phyloP scores from a whole-genome alignment of 2,797 vertebrate species.

The Halcyon smyrnensis region DNA sequence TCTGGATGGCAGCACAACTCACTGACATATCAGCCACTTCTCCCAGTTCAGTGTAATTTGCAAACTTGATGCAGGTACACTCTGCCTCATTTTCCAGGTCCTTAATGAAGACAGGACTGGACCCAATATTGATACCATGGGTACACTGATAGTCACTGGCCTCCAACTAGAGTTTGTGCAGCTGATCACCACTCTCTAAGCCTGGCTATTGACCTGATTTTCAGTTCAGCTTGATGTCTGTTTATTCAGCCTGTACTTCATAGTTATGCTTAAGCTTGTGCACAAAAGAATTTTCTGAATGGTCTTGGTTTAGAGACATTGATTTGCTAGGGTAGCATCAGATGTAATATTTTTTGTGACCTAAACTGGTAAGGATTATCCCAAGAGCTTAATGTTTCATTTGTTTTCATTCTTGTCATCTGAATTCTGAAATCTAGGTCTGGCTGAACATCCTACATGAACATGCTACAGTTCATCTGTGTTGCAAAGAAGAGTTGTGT shows the following conservation, averaged over 20 bases:
- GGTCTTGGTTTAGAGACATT: background rate
- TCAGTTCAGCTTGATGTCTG: background rate
- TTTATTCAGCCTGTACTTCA: background rate
- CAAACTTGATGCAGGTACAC: background rate
- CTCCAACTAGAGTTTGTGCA: background rate
- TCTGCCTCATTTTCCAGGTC: background rate
- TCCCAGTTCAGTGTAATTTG: background rate
- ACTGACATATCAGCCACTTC: background rate
- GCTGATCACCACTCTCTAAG: background rate
- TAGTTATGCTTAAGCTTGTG: background rate
- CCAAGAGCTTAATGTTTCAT: background rate
- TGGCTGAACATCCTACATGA: background rate
- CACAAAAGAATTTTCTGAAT: background rate
- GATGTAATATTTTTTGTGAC: background rate
- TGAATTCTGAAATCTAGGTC: background rate
- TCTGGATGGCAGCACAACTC: background rate
- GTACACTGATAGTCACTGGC: background rate
- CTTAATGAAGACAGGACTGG: background rate
- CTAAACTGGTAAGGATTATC: background rate
- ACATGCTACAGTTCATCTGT: background rate
- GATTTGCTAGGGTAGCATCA: background rate
- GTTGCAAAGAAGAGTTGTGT: background rate
- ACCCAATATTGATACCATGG: background rate
- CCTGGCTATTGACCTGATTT: background rate
- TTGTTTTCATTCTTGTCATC: background rate